Base-by-base conservation (phyloP, 1,140 invertebrate species). In the Ruditapes philippinarum region DNA sequence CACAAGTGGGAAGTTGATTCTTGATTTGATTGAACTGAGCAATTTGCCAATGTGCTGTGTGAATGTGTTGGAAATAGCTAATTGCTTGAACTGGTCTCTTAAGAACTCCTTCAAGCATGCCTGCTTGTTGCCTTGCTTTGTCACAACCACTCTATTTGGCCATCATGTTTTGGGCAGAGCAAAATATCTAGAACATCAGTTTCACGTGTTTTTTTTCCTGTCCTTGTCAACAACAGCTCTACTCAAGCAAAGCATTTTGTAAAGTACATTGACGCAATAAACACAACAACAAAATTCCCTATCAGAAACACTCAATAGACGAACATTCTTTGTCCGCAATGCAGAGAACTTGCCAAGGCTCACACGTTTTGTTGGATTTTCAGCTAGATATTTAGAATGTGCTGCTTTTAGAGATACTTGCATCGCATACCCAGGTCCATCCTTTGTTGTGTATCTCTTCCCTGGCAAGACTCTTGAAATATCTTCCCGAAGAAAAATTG, bases 201-300 rank as follows among this genome's bases (percentile, higher is more conserved):
- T 49, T 51, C 74, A 49, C 28, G n/a, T 78, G 14, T 22, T 78
- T 49, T 78, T 51, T 49, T 78, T 51, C 28, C 25, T 78, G n/a
- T 78, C 22, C 14, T 78, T 49, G 14, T 31, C 22, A 49, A 74
- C 42, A 49, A 68, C 31, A 78, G 38, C 57, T 82, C 74, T 60
- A 74, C 78, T 87, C 4, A 80, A 70, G 9, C n/a, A 81, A 70
- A 70, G 83, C 45, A 89, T 54, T 79, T 92, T 92, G 89, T 91
- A 87, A 33, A 81, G 65, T 1, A 88, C 40, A 73, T 92, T 91
- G 33, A 90, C 36, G 40, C 91, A 91, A 40, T 90, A 87, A 14
- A 79, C 74, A 89, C 91, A 89, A 45, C 85, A 83, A 73, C 90
- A 91, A 60, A 70, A 88, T 70, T 91, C 51, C 65, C 73, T 22